Evolutionary conservation across 2,113 vertebrate species (phyloP), one percentile per base, ranked within the genome.

Genomic region (Tinamus guttatus): DNA sequence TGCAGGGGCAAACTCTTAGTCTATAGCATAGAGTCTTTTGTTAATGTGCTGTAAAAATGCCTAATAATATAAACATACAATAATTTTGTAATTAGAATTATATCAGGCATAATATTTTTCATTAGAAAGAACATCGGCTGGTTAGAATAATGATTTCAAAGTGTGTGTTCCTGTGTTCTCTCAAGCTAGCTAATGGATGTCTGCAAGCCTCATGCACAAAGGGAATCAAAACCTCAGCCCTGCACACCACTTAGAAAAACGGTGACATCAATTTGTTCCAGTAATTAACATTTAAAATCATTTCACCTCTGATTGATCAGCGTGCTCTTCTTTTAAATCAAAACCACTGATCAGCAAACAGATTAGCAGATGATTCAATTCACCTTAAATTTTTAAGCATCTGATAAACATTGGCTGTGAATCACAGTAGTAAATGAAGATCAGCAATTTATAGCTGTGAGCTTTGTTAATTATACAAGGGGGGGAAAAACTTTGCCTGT

Each of bases 41-140:
- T 75, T 65, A 62, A 30, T 0, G 0, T 30, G 38, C 52, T 87
- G 54, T 80, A 45, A 85, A 91, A 96, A 79, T 74, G 52, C 65
- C 19, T 10, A 64, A 60, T 40, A 51, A 49, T 52, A 90, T 76
- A 67, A 92, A 19, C 32, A 58, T 32, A 45, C 49, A 92, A 58
- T 94, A 88, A 81, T 86, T 75, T 83, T 90, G 40, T 87, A 94
- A 96, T 95, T 96, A 96, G 65, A 89, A 94, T 93, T 92, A 75
- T 56, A 95, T 78, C 77, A 82, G 40, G 49, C 58, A 93, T 90
- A 90, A 94, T 94, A 54, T 18, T 54, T 90, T 92, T 67, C 80
- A 85, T 97, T 95, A 92, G 70, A 62, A 47, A 69, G 73, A 84
- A 65, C 6, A 3, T 10, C 87, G 62, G 7, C 58, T 95, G 69